Conservation (phyloP, 64 coral and sea anemone species). For the Cladopsammia gracilis region DNA sequence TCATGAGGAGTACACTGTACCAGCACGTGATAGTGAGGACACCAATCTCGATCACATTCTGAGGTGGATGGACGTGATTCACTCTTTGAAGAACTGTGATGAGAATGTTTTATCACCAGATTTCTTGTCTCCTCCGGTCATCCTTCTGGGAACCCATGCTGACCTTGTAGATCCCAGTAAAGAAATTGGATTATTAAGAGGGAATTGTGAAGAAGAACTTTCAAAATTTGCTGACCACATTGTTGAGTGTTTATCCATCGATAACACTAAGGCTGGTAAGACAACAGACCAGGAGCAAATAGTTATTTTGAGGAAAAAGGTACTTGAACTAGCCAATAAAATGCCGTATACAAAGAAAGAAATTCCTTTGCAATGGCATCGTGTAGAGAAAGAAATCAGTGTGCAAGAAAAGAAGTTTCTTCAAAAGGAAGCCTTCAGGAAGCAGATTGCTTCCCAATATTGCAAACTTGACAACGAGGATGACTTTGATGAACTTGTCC, state of each 20-base stretch:
- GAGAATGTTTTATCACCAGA: not conserved
- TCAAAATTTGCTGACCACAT: not conserved
- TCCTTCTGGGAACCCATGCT: slow-evolving; percentile 12
- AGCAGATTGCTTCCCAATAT: not conserved
- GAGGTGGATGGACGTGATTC: slow-evolving; percentile 17
- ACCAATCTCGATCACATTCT: slow-evolving; percentile 8
- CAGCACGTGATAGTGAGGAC: not conserved
- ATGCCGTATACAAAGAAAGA: not conserved
- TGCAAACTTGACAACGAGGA: not conserved
- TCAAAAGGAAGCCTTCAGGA: not conserved
- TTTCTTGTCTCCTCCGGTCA: not conserved
- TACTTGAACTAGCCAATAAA: not conserved
- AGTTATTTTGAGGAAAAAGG: not conserved
- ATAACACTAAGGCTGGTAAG: slow-evolving; percentile 8
- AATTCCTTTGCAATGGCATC: not conserved
- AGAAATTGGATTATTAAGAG: not conserved
- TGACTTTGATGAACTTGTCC: not conserved
- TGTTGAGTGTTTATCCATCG: not conserved
- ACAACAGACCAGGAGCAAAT: not conserved
- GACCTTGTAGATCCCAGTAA: not conserved
- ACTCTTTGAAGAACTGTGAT: not conserved
- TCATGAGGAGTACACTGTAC: not conserved
- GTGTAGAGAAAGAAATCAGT: not conserved
- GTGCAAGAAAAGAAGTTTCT: not conserved
- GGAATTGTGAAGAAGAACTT: too few species aligned